Evolutionary conservation across 2,888 invertebrate species (phyloP).

Genomic region (Clistopyga incitator): DNA sequence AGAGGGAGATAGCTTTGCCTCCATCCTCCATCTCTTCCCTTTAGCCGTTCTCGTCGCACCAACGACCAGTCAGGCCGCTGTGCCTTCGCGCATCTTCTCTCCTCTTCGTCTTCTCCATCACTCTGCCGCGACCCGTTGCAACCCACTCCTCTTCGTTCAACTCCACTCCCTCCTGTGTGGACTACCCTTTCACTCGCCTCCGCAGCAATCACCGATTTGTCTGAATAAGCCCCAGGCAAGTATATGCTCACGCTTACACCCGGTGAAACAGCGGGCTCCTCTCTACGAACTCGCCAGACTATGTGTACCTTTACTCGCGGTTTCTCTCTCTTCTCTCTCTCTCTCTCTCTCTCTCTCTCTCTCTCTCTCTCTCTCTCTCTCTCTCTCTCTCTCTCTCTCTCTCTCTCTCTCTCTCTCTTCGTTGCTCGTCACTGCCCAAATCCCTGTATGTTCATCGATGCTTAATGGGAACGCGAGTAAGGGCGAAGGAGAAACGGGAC

Average conservation of each 20-base stretch:
- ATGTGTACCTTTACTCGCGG: constrained; percentile 18
- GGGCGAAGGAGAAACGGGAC: constrained; percentile 31
- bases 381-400: constrained; percentile 39
- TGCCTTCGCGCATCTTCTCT: not conserved
- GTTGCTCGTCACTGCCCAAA: constrained; percentile 55
- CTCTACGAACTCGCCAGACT: constrained; percentile 37
- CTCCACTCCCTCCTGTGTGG: constrained; percentile 51
- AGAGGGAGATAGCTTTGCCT: constrained; percentile 19
- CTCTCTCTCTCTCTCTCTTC: constrained; percentile 36
- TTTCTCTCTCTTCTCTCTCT: too few relatives aligned
- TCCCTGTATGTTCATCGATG: constrained; percentile 78
- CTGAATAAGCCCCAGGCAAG: constrained; percentile 83
- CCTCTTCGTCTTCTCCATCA: constrained; percentile 41
- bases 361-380: constrained; percentile 36
- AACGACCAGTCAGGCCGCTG: constrained; percentile 47
- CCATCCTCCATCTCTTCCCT: constrained; percentile 61
- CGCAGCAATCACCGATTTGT: constrained; percentile 83
- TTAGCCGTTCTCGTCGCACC: constrained; percentile 60
- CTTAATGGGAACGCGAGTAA: constrained; percentile 74
- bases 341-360: constrained; percentile 36
- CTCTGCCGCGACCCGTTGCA: constrained; percentile 40
- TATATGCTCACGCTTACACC: constrained; percentile 81
- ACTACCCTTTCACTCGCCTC: constrained; percentile 81
- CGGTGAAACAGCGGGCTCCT: constrained; percentile 77
- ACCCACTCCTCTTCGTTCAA: constrained; percentile 57